phyloP scores from a whole-genome alignment of 2,888 invertebrate species.

The Chydorus sphaericus region DNA sequence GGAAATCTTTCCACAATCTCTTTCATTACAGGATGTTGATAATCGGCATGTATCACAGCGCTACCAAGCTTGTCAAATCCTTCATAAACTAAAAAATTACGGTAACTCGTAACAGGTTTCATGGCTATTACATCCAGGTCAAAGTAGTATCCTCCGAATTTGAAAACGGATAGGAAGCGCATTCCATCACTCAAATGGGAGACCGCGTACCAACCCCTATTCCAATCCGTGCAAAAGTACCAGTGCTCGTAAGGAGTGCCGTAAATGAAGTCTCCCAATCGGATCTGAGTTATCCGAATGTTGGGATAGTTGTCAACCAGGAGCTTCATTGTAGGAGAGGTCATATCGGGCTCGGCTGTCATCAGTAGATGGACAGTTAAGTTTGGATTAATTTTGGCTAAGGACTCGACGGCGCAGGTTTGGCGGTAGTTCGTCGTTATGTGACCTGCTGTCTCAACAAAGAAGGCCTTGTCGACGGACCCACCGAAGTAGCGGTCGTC shows the following conservation, averaged over 20 bases:
- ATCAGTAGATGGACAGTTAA: constrained; percentile 41
- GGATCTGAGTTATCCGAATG: constrained; percentile 36
- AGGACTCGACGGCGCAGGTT: constrained; percentile 53
- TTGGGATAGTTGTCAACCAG: constrained; percentile 30
- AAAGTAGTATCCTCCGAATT: constrained; percentile 60
- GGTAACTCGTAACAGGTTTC: constrained; percentile 39
- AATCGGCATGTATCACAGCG: constrained; percentile 47
- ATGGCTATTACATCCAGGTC: constrained; percentile 57
- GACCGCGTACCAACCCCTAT: constrained; percentile 26
- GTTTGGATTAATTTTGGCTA: constrained; percentile 43
- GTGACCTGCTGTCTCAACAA: constrained; percentile 44
- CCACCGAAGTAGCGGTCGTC: too few relatives aligned
- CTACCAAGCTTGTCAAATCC: constrained; percentile 43
- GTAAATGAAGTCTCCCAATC: constrained; percentile 36
- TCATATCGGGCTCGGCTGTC: constrained; percentile 25
- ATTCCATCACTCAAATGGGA: constrained; percentile 49
- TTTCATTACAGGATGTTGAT: constrained; percentile 39
- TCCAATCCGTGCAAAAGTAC: constrained; percentile 39
- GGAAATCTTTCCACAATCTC: constrained; percentile 21
- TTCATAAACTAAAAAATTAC: constrained; percentile 48
- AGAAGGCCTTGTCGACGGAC: constrained; percentile 48
- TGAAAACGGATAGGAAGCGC: constrained; percentile 50
- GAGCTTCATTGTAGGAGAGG: neutral
- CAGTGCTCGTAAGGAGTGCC: constrained; percentile 42
- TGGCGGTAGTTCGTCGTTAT: constrained; percentile 32